These are phyloP conservation scores for Orthonyx spaldingii DNA, from an alignment of 2,113 vertebrate genomes.

Conservation along the genomic window DNA sequence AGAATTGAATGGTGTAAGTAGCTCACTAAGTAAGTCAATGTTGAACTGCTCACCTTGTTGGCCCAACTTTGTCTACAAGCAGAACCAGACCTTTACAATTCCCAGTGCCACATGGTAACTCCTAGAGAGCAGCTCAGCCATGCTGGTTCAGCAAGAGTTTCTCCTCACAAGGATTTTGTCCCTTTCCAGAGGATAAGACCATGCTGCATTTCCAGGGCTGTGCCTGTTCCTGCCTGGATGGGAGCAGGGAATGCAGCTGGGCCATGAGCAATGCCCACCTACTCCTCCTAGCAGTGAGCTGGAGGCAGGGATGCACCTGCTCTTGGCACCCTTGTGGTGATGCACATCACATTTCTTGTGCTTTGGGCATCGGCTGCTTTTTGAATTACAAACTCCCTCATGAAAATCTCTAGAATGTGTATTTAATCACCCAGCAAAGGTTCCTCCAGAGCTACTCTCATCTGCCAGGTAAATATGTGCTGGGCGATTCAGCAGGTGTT, in stretches of 20 bases:
- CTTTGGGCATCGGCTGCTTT: neutral
- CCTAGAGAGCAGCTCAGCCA: neutral
- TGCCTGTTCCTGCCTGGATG: neutral
- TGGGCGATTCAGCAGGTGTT: neutral
- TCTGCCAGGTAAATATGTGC: neutral
- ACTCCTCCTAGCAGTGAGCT: neutral
- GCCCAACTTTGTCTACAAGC: neutral
- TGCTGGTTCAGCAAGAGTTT: neutral
- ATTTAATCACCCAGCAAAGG: conserved; percentile 6
- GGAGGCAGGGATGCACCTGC: neutral
- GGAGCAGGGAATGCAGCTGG: neutral
- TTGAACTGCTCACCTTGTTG: neutral
- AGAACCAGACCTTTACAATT: neutral
- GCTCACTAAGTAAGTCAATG: neutral
- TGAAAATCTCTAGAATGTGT: neutral
- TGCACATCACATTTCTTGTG: neutral
- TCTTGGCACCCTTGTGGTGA: neutral
- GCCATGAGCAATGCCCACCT: neutral
- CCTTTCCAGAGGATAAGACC: neutral
- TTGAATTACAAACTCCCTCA: neutral
- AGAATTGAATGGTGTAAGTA: neutral
- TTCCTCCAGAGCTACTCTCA: neutral
- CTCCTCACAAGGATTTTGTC: neutral
- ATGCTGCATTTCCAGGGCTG: neutral
- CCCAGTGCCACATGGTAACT: neutral